Percentiles rank a stretch among this genome's conserved stretches.
These are phyloP conservation scores for Engraulis encrasicolus DNA, from an alignment of 2,113 vertebrate genomes.

Conservation along the genomic window DNA sequence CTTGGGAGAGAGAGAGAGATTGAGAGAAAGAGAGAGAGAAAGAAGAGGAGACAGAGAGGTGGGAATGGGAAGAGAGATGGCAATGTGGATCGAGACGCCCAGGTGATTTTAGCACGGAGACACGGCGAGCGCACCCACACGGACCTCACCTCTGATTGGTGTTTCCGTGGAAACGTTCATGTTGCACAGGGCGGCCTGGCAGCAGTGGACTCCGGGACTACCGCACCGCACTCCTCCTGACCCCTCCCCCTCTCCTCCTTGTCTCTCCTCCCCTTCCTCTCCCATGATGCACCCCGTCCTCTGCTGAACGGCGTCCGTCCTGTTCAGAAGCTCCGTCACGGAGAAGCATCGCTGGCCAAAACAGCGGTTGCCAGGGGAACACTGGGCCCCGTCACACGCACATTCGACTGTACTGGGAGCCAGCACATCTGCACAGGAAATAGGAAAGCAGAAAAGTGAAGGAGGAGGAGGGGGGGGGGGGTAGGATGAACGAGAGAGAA, in stretches of 20 bases:
- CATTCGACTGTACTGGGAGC: slow-evolving; percentile 77
- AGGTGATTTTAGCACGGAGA: slow-evolving; percentile 44
- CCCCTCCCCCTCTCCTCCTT: slow-evolving; percentile 2
- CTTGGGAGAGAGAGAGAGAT: neutral
- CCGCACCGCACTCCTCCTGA: slow-evolving; percentile 77
- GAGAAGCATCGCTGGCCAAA: slow-evolving; percentile 89
- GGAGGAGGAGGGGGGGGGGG: neutral
- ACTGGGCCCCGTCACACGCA: slow-evolving; percentile 88
- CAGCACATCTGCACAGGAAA: slow-evolving; percentile 76
- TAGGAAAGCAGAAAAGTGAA: slow-evolving; percentile 36
- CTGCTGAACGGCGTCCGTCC: slow-evolving; percentile 71
- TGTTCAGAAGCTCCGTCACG: slow-evolving; percentile 83
- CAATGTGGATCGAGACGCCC: neutral
- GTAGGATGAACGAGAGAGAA: slow-evolving; percentile 32
- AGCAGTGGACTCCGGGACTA: slow-evolving; percentile 86
- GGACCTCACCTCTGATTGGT: slow-evolving; percentile 80
- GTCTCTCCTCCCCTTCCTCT: slow-evolving; percentile 71
- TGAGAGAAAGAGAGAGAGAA: neutral
- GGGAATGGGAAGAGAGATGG: too few relatives aligned
- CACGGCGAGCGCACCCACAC: slow-evolving; percentile 54
- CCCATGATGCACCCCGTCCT: slow-evolving; percentile 90
- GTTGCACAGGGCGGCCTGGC: slow-evolving; percentile 90
- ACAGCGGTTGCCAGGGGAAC: slow-evolving; percentile 79
- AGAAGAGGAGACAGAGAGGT: neutral
- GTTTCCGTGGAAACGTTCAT: slow-evolving; percentile 85